These are phyloP conservation scores for Oopsacas minuta DNA, from an alignment of 37 sponge, comb jelly and placozoan genomes.

Conservation along the genomic window DNA sequence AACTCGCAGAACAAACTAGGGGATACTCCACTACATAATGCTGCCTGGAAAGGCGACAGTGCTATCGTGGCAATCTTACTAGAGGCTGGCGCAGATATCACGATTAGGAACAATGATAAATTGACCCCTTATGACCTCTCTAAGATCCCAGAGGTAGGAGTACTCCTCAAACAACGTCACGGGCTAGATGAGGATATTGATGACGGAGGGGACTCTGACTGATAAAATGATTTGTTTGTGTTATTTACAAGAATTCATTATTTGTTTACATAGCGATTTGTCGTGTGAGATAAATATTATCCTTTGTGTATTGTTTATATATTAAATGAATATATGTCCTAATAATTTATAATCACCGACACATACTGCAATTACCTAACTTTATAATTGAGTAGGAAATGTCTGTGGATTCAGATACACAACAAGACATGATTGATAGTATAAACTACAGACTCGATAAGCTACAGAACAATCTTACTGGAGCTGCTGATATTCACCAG, in stretches of 20 bases:
- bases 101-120: constrained; percentile 69
- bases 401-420: not conserved
- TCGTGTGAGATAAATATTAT: not conserved
- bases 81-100: constrained; percentile 51
- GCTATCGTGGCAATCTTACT: constrained; percentile 57
- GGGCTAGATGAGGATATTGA: constrained; percentile 2
- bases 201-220: constrained; percentile 29
- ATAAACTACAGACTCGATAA: not conserved
- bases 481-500: not conserved
- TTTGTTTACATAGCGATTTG: not conserved
- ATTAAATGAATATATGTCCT: not conserved
- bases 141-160: not conserved
- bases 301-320: not conserved
- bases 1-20: constrained; percentile 94
- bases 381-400: too few species aligned
- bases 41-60: constrained; percentile 92
- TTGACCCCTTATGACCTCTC: constrained; percentile 48
- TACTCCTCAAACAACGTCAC: not conserved
- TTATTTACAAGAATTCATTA: not conserved
- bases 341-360: too few species aligned
- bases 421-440: constrained; percentile 4
- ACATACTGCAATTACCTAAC: too few species aligned
- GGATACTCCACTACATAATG: constrained; percentile 90
- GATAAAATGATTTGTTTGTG: not conserved
- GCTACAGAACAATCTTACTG: not conserved